Evolutionary conservation across 2,888 invertebrate genomes (phyloP), one percentile per base, ranked within the genome.

Genomic region (Harpalus rufipes): DNA sequence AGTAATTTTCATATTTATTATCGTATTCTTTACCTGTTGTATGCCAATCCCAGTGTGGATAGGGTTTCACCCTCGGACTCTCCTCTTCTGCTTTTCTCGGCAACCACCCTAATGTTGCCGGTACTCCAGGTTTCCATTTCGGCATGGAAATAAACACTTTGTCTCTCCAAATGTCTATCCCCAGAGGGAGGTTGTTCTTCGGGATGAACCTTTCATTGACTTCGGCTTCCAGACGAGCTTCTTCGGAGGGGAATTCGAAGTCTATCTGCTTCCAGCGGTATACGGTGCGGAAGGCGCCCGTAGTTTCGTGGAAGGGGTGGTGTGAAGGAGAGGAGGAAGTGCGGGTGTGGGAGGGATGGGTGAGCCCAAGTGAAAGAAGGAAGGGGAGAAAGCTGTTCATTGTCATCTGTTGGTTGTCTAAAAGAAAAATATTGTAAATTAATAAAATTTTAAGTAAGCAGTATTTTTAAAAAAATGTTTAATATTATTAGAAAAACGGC

Each of bases 251-350:
- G 89, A 94, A 97, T 78, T 94, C 94, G 88, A 94, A 96, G 89
- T 97, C 96, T 5, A 97, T 90, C 51, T 93, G 92, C 86, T 94
- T 94, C 96, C 96, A 97, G 85, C 94, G 94, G 89, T 95, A 96
- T 21, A 95, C 91, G 25, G 94, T 93, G 87, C 89, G 92, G 87
- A 94, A 93, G 0, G 93, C 93, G 0, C 93, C 93, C 0, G 93
- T 92, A 56, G 91, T 92, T 1, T 93, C 93, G 0, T 3, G 32
- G 32, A 44, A 25, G 16, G 44, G 32, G 59, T 32, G 32, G 5
- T 32, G 32, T 32, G 61, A 68, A 7, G 59, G 1, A 14, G 68
- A 25, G 32, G 39, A 79, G 21, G 56, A 5, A 25, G 79, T 8
- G 39, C 84, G 78, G 61, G 61, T 18, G 21, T 72, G 25, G 16